Evolutionary conservation across 2,888 invertebrate genomes (phyloP).

Genomic region (Ametastegia equiseti): DNA sequence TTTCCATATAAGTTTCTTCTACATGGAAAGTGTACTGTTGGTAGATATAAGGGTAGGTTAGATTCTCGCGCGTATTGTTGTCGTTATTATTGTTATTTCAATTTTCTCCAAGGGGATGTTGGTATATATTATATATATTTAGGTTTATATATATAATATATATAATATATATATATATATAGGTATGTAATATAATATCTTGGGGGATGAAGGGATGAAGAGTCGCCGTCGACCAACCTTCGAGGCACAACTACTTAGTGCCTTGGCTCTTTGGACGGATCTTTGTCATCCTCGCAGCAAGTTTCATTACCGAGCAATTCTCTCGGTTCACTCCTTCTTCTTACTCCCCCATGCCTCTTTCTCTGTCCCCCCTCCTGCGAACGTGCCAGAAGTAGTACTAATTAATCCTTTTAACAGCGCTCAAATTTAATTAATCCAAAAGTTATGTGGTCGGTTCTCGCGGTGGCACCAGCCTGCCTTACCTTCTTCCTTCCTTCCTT

Average conservation of each 20-base stretch:
- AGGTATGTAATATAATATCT: no score
- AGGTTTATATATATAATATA: not conserved
- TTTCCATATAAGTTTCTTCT: no score
- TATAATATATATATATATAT: no score
- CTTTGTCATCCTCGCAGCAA: conserved; percentile 41
- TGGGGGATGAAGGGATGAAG: no score
- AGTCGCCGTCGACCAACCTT: no score
- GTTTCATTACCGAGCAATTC: conserved; percentile 35
- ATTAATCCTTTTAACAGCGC: conserved; percentile 73
- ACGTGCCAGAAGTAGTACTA: conserved; percentile 65
- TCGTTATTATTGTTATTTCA: not conserved
- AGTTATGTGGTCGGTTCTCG: conserved; percentile 69
- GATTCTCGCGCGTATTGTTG: no score
- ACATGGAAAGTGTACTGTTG: no score
- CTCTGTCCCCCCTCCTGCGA: not conserved
- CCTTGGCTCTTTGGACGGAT: conserved; percentile 12
- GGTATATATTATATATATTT: not conserved
- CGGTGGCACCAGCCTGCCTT: conserved; percentile 28
- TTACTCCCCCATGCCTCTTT: no score
- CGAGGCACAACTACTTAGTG: conserved; percentile 2
- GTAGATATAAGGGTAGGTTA: no score
- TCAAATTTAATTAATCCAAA: conserved; percentile 73
- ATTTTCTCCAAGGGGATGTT: not conserved
- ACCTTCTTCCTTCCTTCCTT: conserved; percentile 43
- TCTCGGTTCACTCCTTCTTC: conserved; percentile 12